Base-by-base conservation (phyloP, 2,113 vertebrate genomes). In the Lophochroa leadbeateri region DNA sequence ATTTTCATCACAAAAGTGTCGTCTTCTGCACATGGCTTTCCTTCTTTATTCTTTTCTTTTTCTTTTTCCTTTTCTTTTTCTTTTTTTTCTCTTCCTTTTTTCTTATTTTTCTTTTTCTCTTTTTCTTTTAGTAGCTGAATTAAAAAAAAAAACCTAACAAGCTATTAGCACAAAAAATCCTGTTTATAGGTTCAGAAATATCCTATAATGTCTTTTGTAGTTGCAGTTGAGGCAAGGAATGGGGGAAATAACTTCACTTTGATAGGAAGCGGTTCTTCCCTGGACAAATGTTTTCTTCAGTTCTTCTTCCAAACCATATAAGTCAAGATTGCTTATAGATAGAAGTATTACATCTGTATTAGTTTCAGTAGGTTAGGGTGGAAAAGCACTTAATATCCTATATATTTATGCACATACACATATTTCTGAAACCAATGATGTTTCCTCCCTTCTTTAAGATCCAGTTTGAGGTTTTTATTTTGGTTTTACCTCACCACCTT, bases 21-120 rank as follows among this genome's bases (percentile, higher is more conserved):
- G 63, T 86, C 35, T 46, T 60, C 55, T 60, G 3, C 44, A 18
- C 2, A 6, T 71, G 8, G 2, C 35, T 64, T 82, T 76, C 15
- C 4, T 75, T 19, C 2, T 18, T 44, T 9, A 3, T 25, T 33
- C 6, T 29, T 23, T 16, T 2, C 2, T 28, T 41, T 31, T 9
- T 1, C 3, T 20, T 46, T 28, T 19, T 3, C 3, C 6, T 18
- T 35, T 13, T 3, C 5, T 8, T 15, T 33, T 3, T 2, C 4
- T 2, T 23, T 18, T 35, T 29, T 37, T 52, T 1, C 6, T 43
- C 13, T 29, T 9, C 19, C 1, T 31, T 29, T 52, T 55, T 55
- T 29, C 2, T 27, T 52, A 17, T 44, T 47, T 74, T 24, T 13
- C 6, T n/a, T 29, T 4, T 11, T 47, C 27, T 74, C 27, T 6